Evolutionary conservation across 2,888 invertebrate genomes (phyloP).

Genomic region (Ypsolopha scabrella): DNA sequence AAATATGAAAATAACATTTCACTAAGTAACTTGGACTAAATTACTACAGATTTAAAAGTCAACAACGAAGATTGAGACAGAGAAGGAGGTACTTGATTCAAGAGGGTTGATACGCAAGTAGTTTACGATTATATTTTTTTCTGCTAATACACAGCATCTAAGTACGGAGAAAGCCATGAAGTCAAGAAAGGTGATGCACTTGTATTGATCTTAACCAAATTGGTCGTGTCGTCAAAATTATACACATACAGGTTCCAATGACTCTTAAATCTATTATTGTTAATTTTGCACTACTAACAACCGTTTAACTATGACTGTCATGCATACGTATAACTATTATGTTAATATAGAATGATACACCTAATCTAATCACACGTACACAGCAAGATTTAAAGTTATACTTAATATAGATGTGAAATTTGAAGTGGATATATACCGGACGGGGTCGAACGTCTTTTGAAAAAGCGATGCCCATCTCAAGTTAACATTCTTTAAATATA

Average conservation of each 20-base stretch:
- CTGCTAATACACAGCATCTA: not conserved
- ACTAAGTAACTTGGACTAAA: slow-evolving; percentile 21
- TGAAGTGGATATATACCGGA: slow-evolving; percentile 27
- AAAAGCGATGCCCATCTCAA: slow-evolving; percentile 32
- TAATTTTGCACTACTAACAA: slow-evolving; percentile 59
- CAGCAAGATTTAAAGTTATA: slow-evolving; percentile 40
- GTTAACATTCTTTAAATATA: not conserved
- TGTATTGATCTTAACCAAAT: slow-evolving; percentile 12
- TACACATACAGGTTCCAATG: slow-evolving; percentile 31
- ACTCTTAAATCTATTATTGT: slow-evolving; percentile 57
- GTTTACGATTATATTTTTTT: not conserved
- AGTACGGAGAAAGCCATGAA: not conserved
- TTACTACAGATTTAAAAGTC: slow-evolving; percentile 48
- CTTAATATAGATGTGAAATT: slow-evolving; percentile 40
- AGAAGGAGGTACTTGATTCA: slow-evolving; percentile 10
- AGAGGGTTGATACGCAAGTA: slow-evolving; percentile 8
- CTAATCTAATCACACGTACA: slow-evolving; percentile 63
- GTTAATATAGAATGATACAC: slow-evolving; percentile 36
- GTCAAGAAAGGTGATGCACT: not conserved
- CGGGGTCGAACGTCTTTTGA: slow-evolving; percentile 26
- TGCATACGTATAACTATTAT: slow-evolving; percentile 53
- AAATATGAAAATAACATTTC: slow-evolving; percentile 62
- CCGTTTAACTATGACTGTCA: slow-evolving; percentile 61
- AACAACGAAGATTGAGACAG: slow-evolving; percentile 49
- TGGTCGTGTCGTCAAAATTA: slow-evolving; percentile 36